Evolutionary conservation across 1,140 invertebrate genomes (phyloP), one percentile per base, ranked within the genome.

Genomic region (Pemphigus obesinymphae): DNA sequence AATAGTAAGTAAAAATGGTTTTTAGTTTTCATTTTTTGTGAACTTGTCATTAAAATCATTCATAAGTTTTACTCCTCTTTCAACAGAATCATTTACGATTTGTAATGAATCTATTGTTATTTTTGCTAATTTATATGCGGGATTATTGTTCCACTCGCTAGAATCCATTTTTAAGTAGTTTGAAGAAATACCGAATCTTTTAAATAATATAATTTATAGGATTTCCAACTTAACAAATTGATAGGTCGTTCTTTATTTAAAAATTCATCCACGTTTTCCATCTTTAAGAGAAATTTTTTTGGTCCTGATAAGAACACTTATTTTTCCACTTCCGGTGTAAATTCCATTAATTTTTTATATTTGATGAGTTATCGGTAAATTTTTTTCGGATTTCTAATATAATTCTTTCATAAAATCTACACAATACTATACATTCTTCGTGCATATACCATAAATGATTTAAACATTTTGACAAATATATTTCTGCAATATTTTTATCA

Each of bases 361-460:
- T 40, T 40, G 37, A 40, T 40, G 37, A 5, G 37, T 8, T 40
- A 40, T 40, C 37, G 8, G 37, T 8, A 40, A 5, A 40, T 26
- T n/a, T 6, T 68, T 7, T 37, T 40, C 11, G 7, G 17, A 10
- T 68, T 68, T 78, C 2, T 76, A 70, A 15, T 83, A 40, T 80
- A n/a, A 37, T n/a, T 68, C 15, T 20, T 68, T 68, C 63, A 68
- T 86, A 85, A 83, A 86, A 86, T 53, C 86, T 84, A 43, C 84
- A 61, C 37, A 86, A 83, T 43, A 48, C 76, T 40, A 80, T 82
- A 61, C 84, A 45, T 68, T 85, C 82, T 40, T 84, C 61, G 40
- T 45, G 70, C 31, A 85, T 80, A 82, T 85, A 85, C 84, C n/a
- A 34, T 20, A 75, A 40, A 43, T 63, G 82, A n/a, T 43, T 45